Base-by-base conservation (phyloP, 2,888 invertebrate species). In the Heteropelma amictum region DNA sequence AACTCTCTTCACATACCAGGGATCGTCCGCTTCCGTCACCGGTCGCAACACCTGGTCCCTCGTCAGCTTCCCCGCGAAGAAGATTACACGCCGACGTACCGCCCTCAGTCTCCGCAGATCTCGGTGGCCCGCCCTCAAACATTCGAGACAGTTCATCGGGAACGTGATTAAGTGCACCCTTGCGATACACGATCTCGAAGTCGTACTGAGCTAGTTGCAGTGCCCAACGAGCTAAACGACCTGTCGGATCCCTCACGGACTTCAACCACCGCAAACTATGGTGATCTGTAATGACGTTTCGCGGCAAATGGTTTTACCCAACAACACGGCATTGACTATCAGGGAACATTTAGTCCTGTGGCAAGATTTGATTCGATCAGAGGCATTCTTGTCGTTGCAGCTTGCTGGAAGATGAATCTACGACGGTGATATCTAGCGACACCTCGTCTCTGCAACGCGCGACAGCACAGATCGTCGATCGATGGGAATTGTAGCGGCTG, bases 91-190 rank as follows among this genome's bases (percentile, higher is more conserved):
- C 12, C 5, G 26, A 1, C 0, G 4, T 3, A 1, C 30, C 51
- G 1, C 17, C 30, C 30, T 14, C 12, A 1, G 12, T 12, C 1
- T 49, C 26, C 1, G n/a, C 21, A 2, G 23, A 2, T 0, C 21
- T 10, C 7, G 45, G 8, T 23, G 5, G 21, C 7, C 3, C 6
- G 12, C 21, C 14, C 14, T 51, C 30, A 7, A n/a, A 12, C 35
- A 54, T 47, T 3, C 75, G 42, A 1, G 77, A 76, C 2, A 76
- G 33, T 0, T 72, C 71, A 17, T 79, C 79, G 2, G 76, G 63
- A 0, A 79, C 71, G 6, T 67, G 35, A 23, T 77, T 73, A 10
- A 38, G 19, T 2, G 58, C 30, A 0, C 76, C 74, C n/a, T 54
- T 67, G 0, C 75, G 56, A 38, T 77, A 71, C 1, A 53, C 8